Base-by-base conservation (phyloP, 2,113 vertebrate genomes). In the Ophthalmolycus amberensis region DNA sequence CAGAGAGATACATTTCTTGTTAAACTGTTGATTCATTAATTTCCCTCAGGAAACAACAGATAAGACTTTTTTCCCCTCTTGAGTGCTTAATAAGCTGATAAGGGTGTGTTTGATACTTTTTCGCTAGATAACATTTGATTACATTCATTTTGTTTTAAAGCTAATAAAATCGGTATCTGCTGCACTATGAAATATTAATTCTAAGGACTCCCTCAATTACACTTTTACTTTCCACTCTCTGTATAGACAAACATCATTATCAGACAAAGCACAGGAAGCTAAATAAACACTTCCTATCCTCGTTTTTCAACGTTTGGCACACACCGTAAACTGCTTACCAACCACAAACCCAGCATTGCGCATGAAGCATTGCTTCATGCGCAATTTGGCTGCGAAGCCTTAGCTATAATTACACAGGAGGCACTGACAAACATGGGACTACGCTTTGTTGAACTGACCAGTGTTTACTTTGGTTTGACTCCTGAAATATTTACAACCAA, bases 401-500 rank as follows among this genome's bases (percentile, higher is more conserved):
- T 48, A 48, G 25, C 74, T 71, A 60, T 88, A 92, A 90, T 90
- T 88, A 81, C 65, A 78, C 63, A 63, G 75, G 74, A 87, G 84
- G 72, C 76, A 32, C 58, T 91, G 86, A 90, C 72, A 86, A 89
- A 91, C 88, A 63, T 77, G 71, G 59, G 80, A 85, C 73, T 66
- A 20, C 32, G 63, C 64, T 64, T 68, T 76, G 83, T 71, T 71
- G 72, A 85, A 84, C 25, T 87, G 83, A 87, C 82, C 85, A 67
- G 40, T 90, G 81, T 90, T 90, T 88, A 80, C 89, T 90, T 85
- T 85, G 71, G 56, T 79, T 71, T 1, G 27, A 67, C 86, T 84
- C 66, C 65, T 93, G 64, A 90, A 90, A 92, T 85, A 91, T 88
- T 90, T 88, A 88, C 82, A 77, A 73, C 88, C 77, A 85, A 86